These are phyloP conservation scores for Apeira syringaria DNA, from an alignment of 2,888 invertebrate genomes.

Conservation along the genomic window DNA sequence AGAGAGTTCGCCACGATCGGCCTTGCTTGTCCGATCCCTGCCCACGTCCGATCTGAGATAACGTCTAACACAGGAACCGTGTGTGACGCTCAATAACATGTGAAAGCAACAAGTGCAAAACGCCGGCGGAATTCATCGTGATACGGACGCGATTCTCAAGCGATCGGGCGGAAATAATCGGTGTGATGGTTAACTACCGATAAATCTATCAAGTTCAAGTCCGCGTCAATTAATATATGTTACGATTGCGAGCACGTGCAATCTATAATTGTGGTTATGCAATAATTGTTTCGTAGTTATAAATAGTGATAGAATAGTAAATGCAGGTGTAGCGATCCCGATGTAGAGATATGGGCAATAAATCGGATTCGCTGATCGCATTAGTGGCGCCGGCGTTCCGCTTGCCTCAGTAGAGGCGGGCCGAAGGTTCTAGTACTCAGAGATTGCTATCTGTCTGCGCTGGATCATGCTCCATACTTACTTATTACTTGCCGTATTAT, in stretches of 20 bases:
- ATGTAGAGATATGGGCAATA: slow-evolving; percentile 68
- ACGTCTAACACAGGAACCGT: slow-evolving; percentile 53
- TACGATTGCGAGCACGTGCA: slow-evolving; percentile 49
- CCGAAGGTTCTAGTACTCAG: slow-evolving; percentile 27
- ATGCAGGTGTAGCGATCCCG: slow-evolving; percentile 62
- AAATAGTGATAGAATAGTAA: slow-evolving; percentile 49
- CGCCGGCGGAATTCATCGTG: slow-evolving; percentile 47
- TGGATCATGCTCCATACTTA: slow-evolving; percentile 30
- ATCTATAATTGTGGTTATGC: slow-evolving; percentile 58
- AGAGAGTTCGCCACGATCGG: slow-evolving; percentile 54
- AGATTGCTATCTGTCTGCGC: slow-evolving; percentile 47
- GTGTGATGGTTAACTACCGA: slow-evolving; percentile 29
- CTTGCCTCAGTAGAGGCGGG: slow-evolving; percentile 40
- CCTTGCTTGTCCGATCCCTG: slow-evolving; percentile 39
- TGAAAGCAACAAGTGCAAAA: slow-evolving; percentile 73
- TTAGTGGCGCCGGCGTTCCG: slow-evolving; percentile 73
- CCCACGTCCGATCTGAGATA: slow-evolving; percentile 62
- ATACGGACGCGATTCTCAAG: slow-evolving; percentile 19
- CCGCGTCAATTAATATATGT: slow-evolving; percentile 54
- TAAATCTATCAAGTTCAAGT: slow-evolving; percentile 68
- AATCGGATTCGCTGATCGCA: slow-evolving; percentile 68
- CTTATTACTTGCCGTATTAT: slow-evolving; percentile 19
- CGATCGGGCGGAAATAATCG: slow-evolving; percentile 51
- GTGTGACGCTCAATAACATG: slow-evolving; percentile 55
- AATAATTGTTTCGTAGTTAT: slow-evolving; percentile 51